Percentiles rank a stretch among this genome's conserved stretches.
phyloP scores from a whole-genome alignment of 2,797 vertebrate species.

The Leptatherina wallacei region DNA sequence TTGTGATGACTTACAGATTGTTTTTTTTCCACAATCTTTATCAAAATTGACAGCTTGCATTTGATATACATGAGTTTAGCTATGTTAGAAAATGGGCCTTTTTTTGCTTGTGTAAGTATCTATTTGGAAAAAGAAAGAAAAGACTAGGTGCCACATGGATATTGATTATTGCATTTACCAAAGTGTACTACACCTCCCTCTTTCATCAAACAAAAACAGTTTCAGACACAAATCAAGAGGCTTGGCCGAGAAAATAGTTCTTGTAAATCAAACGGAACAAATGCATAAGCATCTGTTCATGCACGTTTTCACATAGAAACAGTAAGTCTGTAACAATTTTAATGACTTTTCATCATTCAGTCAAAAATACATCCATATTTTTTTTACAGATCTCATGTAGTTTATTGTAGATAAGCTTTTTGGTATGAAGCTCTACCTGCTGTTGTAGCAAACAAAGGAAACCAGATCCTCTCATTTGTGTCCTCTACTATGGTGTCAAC shows the following conservation, averaged over 20 bases:
- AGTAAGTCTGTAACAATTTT: conserved; percentile 40
- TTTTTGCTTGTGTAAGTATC: conserved; percentile 17
- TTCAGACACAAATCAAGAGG: conserved; percentile 40
- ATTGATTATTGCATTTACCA: conserved; percentile 24
- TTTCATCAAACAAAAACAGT: conserved; percentile 15
- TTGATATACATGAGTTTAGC: not conserved
- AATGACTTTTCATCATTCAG: conserved; percentile 40
- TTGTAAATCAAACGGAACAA: conserved; percentile 50
- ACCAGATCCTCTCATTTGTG: conserved; percentile 54
- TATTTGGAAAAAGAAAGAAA: not conserved
- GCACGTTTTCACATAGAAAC: conserved; percentile 42
- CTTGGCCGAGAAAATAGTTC: conserved; percentile 34
- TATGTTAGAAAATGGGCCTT: not conserved
- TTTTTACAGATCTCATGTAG: conserved; percentile 8
- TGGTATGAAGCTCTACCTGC: conserved; percentile 2
- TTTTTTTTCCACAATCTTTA: not conserved
- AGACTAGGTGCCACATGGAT: conserved; percentile 1
- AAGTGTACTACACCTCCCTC: conserved; percentile 18
- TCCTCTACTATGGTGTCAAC: conserved; percentile 68
- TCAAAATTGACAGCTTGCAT: not conserved
- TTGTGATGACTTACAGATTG: not conserved
- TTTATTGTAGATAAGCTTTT: conserved; percentile 9
- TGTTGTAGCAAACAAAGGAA: conserved; percentile 42
- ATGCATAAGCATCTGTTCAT: conserved; percentile 33
- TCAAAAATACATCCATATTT: conserved; percentile 22